Base-by-base conservation (phyloP, 2,888 invertebrate species). In the Ochropacha duplaris region DNA sequence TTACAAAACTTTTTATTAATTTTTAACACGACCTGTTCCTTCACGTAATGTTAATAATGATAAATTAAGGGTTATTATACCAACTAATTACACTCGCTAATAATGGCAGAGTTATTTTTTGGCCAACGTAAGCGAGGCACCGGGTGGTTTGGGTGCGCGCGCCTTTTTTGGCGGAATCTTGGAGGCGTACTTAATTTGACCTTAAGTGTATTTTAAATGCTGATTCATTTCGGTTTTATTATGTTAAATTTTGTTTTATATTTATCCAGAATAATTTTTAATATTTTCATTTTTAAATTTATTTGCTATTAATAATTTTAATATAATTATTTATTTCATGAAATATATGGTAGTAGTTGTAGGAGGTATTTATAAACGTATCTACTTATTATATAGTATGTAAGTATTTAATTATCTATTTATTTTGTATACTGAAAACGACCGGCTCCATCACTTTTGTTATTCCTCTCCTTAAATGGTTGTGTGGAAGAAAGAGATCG, bases 11-110 rank as follows among this genome's bases (percentile, higher is more conserved):
- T 59, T 31, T 57, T 57, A 49, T 26, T 19, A 28, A 1, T 16
- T 44, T 19, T n/a, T 28, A 31, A 22, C 28, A 28, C 50, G 16
- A 31, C 44, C 52, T 34, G 9, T 44, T 44, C 4, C 31, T 31
- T 44, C 44, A 57, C 51, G 54, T 61, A 63, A 36, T 36, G 36
- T 36, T 36, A 36, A 66, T 65, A 55, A 50, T 55, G 24, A 44
- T 56, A 62, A 64, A 65, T 64, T 61, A 57, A 58, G 55, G 60
- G 54, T 31, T 58, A 65, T 61, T 63, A 57, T 50, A 58, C 28
- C 36, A 22, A 60, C 63, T 44, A 44, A 44, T 44, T 44, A 44
- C 19, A 19, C 14, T 19, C 44, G 44, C n/a, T 36, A 36, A 36
- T 36, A 36, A 36, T 44, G 44, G 9, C 19, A 44, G 5, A 9